phyloP scores from a whole-genome alignment of 2,113 vertebrate genomes.

The Calidris pugnax region DNA sequence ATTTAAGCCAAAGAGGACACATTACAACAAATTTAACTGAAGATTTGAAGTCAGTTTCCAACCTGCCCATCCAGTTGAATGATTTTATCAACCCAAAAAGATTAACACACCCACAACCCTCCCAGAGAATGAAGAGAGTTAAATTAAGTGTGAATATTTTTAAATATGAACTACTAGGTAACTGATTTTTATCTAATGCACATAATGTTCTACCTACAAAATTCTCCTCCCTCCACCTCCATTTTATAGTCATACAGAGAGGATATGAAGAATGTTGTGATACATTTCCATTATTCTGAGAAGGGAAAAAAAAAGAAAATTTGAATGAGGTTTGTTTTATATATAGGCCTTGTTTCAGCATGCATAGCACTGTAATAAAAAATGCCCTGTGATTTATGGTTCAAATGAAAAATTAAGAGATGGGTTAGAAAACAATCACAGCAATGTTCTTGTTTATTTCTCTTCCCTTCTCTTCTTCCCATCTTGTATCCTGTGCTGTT shows the following conservation, averaged over 20 bases:
- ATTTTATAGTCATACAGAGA: neutral
- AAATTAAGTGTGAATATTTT: constrained; percentile 51
- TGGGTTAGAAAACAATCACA: neutral
- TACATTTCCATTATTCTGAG: neutral
- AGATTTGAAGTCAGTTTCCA: neutral
- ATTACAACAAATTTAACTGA: neutral
- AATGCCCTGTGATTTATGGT: neutral
- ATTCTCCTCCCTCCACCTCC: neutral
- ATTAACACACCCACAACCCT: neutral
- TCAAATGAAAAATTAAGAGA: constrained; percentile 35
- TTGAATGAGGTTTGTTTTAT: neutral
- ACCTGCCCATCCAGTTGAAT: neutral
- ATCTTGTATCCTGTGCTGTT: neutral
- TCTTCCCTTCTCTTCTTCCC: neutral
- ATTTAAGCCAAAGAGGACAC: neutral
- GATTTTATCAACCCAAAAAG: neutral
- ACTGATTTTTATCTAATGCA: neutral
- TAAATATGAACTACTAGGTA: neutral
- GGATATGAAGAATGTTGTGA: neutral
- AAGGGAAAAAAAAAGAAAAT: neutral
- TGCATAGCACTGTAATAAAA: neutral
- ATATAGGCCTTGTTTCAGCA: neutral
- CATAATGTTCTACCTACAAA: constrained; percentile 17
- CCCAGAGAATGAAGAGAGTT: constrained; percentile 3
- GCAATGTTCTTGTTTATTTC: constrained; percentile 2